A percentile compares a stretch with the other conserved stretches of the same genome.
phyloP scores from a whole-genome alignment of 2,888 invertebrate genomes.

The Scaptomyza flava region DNA sequence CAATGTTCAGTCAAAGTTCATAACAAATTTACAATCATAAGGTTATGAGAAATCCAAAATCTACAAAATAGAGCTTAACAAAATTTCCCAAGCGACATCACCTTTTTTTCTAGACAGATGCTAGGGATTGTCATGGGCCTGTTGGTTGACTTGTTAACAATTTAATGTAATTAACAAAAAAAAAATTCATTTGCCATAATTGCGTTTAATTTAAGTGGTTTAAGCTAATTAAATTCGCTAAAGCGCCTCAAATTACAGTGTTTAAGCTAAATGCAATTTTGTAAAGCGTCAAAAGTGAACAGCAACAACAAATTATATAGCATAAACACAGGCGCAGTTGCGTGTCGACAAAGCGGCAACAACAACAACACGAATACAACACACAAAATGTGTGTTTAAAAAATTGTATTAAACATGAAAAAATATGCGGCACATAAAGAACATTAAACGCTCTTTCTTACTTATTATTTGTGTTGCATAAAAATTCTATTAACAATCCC shows the following conservation, averaged over 20 bases:
- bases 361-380: conserved; percentile 7
- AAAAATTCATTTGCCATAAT: conserved; percentile 60
- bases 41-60: not conserved
- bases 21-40: no score
- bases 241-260: conserved; percentile 75
- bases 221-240: conserved; percentile 67
- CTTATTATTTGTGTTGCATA: not conserved
- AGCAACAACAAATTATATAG: conserved; percentile 40
- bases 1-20: no score
- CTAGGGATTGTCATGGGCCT: not conserved
- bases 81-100: no score
- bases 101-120: not conserved
- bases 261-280: conserved; percentile 74
- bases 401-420: not conserved
- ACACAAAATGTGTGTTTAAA: conserved; percentile 36
- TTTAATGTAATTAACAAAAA: conserved; percentile 44
- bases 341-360: conserved; percentile 54
- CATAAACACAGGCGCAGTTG: conserved; percentile 49
- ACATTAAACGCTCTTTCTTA: conserved; percentile 12
- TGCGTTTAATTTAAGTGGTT: conserved; percentile 71
- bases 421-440: not conserved
- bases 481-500: not conserved
- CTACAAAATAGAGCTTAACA: no score
- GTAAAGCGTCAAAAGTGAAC: conserved; percentile 43
- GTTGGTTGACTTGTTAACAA: conserved; percentile 9